These are phyloP conservation scores for Onychorhynchus coronatus DNA, from an alignment of 2,113 vertebrate genomes.

Conservation along the genomic window DNA sequence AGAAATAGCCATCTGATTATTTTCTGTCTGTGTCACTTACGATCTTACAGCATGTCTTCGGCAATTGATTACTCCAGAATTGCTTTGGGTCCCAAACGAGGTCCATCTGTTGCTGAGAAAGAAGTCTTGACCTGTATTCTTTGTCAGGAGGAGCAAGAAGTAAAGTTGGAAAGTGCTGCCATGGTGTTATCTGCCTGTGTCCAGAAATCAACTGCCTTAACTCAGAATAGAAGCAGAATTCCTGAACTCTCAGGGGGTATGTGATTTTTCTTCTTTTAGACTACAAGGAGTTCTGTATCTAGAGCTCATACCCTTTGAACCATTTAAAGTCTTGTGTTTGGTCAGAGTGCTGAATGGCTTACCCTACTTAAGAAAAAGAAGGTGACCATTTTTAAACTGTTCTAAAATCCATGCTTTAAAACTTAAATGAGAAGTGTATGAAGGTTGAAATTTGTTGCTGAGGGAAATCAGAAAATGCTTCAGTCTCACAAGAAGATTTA, in stretches of 20 bases:
- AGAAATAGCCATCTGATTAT: neutral
- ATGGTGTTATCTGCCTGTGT: slow-evolving; percentile 97
- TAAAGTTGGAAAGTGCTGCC: slow-evolving; percentile 82
- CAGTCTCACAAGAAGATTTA: neutral
- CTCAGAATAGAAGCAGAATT: slow-evolving; percentile 85
- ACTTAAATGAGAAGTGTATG: neutral
- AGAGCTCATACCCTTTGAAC: neutral
- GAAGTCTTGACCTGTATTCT: slow-evolving; percentile 95
- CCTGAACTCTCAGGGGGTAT: slow-evolving; percentile 73
- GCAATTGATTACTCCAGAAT: slow-evolving; percentile 78
- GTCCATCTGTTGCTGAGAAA: slow-evolving; percentile 80
- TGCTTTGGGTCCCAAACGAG: slow-evolving; percentile 87
- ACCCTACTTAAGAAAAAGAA: neutral
- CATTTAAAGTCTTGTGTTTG: neutral
- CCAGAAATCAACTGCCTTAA: slow-evolving; percentile 94
- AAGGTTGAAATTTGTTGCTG: neutral
- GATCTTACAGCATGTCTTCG: slow-evolving; percentile 54
- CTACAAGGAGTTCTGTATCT: neutral
- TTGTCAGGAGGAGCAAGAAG: slow-evolving; percentile 98
- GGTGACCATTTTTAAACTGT: neutral
- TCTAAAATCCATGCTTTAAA: neutral
- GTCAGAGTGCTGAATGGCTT: neutral
- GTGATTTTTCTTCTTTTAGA: neutral
- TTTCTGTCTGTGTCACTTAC: neutral
- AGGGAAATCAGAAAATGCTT: neutral